Conservation (phyloP, 2,888 invertebrate genomes). For the Eilema sororculum region DNA sequence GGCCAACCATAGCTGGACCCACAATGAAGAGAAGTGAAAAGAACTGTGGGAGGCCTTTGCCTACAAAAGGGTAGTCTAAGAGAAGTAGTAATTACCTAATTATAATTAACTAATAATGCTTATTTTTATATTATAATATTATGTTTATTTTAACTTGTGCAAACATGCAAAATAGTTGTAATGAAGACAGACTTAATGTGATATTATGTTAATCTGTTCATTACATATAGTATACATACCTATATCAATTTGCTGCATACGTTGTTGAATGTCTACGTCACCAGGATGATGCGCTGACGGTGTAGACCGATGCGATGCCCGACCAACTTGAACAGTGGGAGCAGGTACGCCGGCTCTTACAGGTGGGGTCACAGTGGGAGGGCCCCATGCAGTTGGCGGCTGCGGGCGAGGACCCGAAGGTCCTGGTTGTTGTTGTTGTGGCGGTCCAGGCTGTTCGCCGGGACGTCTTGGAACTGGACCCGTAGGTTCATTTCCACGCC, state of each 20-base stretch:
- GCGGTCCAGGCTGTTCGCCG: conserved; percentile 58
- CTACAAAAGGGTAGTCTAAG: too few relatives aligned
- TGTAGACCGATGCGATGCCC: conserved; percentile 72
- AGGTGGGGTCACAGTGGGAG: conserved; percentile 68
- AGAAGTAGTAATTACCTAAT: too few relatives aligned
- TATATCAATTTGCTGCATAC: conserved; percentile 70
- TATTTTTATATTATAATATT: too few relatives aligned
- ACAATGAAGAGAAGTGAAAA: too few relatives aligned
- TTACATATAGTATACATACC: conserved; percentile 47
- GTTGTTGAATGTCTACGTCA: conserved; percentile 74
- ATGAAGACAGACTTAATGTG: too few relatives aligned
- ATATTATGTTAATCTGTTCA: too few relatives aligned
- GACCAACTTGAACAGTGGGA: conserved; percentile 64
- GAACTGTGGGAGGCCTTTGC: too few relatives aligned
- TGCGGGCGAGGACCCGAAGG: conserved; percentile 69
- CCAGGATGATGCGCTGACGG: conserved; percentile 73
- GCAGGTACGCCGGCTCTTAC: conserved; percentile 72
- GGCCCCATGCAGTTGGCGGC: conserved; percentile 78
- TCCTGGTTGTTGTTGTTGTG: conserved; percentile 49
- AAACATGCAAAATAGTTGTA: too few relatives aligned
- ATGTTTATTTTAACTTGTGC: too few relatives aligned
- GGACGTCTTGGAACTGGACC: conserved; percentile 64
- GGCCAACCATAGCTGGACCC: too few relatives aligned
- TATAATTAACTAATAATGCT: too few relatives aligned
- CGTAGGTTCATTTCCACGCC: conserved; percentile 64